Base-by-base conservation (phyloP, 2,797 vertebrate genomes). In the Sternotherus odoratus region DNA sequence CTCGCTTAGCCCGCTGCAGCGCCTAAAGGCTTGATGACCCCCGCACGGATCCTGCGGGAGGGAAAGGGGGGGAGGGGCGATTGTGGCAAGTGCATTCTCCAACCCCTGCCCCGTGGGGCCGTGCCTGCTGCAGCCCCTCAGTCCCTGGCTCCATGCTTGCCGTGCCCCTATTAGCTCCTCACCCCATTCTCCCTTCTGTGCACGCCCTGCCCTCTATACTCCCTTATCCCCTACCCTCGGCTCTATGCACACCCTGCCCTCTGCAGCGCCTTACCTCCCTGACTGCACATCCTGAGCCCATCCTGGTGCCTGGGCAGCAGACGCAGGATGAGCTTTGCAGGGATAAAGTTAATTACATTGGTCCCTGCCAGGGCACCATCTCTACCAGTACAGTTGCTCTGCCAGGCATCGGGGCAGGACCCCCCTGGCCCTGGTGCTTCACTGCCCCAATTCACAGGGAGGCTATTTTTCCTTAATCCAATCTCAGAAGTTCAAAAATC, bases 1-100 rank as follows among this genome's bases (percentile, higher is more conserved):
- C 95, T 89, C 93, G 94, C 95, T 43, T 11, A n/a, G 33, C 60
- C 33, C 12, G 33, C 60, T 63, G 60, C 57, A 17, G 60, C 33
- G 16, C 60, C 60, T 19, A 33, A 33, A 63, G 57, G 30, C 30
- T 63, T 15, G 33, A 60, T 60, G 30, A 13, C 6, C 30, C 30
- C 30, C 7, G 2, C 33, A 17, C 30, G n/a, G 30, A 36, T 4
- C n/a, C 63, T 63, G 60, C 13, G 16, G 33, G 60, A 16, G 16
- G 13, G 30, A 63, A 63, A 10, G 6, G 46, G 30, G 16, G 23
- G 51, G 53, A 2, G 5, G 3, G 30, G 6, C 8, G 60, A n/a
- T 33, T 63, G 60, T 63, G 60, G 33, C 60, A 63, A 30, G 60
- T 63, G 33, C 60, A 63, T 63, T 63, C 60, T 17, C 57, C 54